Base-by-base conservation (phyloP, 1,140 invertebrate species). In the Acromyrmex charruanus region DNA sequence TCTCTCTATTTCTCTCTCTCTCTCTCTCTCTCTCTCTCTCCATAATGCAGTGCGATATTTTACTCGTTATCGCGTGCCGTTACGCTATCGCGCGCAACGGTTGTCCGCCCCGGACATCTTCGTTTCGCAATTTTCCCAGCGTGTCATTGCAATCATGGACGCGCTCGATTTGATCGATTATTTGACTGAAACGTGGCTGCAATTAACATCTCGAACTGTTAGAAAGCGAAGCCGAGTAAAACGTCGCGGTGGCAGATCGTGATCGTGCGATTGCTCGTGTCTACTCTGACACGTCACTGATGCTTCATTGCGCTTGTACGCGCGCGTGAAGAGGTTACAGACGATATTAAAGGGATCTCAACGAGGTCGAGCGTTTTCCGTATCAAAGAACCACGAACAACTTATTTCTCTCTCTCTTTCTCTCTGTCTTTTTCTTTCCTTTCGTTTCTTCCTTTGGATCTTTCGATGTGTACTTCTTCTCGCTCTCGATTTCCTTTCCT, bases 381-480 rank as follows among this genome's bases (percentile, higher is more conserved):
- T 68, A 87, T 89, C 87, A 88, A 88, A 89, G 89, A 94, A 94
- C 94, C 94, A 89, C 93, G 91, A 93, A 95, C 94, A 94, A 94
- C 94, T 94, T 93, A 91, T 91, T 94, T 91, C 75, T 55, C 89
- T 71, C 75, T 75, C 65, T 25, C 12, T 85, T 12, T 51, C 28
- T 49, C 18, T 66, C 35, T 77, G 49, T 7, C 65, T 21, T 35
- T 0, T 16, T 1, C 49, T 7, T 31, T 10, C 53, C 0, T 16
- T 53, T 55, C 7, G 25, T 12, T 72, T 21, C 49, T 63, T 10
- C n/a, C 31, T 21, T 16, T 85, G 2, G 21, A 1, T 25, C n/a
- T 69, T 14, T 1, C 25, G n/a, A 28, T 65, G 18, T n/a, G 3
- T 31, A 49, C 14, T 53, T 68, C 25, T 66, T 39, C 28, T 49